Base-by-base conservation (phyloP, 1,140 invertebrate species). In the Formica exsecta region DNA sequence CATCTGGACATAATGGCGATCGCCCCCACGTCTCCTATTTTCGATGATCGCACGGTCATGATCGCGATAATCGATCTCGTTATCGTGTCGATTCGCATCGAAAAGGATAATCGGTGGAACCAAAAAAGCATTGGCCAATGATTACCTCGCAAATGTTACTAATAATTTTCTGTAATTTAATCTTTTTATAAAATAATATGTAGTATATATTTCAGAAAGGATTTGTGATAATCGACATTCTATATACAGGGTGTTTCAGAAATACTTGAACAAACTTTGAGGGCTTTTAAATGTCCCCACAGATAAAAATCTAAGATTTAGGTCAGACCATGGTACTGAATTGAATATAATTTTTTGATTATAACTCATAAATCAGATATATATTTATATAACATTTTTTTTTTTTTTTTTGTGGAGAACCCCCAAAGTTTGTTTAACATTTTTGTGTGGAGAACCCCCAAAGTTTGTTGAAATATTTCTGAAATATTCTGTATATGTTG, bases 1-100 rank as follows among this genome's bases (percentile, higher is more conserved):
- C 86, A 86, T 88, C 76, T 86, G 87, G 77, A 86, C 65, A 41
- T 80, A 89, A 87, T 86, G 68, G 73, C 64, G 83, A 86, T 87
- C 74, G 81, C 62, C 48, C 86, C 65, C 68, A 76, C 75, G 74
- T 70, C 68, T 65, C 48, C 70, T 81, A 73, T 84, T 86, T 62
- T 61, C 66, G 70, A 64, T 22, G 65, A 86, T 86, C 84, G 84
- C 74, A 80, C 84, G 74, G 36, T 75, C 81, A 77, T 77, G 65
- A 77, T 22, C 73, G 61, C 61, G 44, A 77, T 44, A 61, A 85
- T 84, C 80, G 54, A 57, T 84, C 80, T 84, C 70, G 70, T 76
- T 84, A 84, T 38, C 66, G 57, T 41, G 70, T 22, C 57, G 57
- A 75, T 64, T 44, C 41, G 29, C 36, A 85, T 85, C 32, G 61